Evolutionary conservation across 2,888 invertebrate genomes (phyloP), one percentile per base, ranked within the genome.

Genomic region (Ectemnius continuus): DNA sequence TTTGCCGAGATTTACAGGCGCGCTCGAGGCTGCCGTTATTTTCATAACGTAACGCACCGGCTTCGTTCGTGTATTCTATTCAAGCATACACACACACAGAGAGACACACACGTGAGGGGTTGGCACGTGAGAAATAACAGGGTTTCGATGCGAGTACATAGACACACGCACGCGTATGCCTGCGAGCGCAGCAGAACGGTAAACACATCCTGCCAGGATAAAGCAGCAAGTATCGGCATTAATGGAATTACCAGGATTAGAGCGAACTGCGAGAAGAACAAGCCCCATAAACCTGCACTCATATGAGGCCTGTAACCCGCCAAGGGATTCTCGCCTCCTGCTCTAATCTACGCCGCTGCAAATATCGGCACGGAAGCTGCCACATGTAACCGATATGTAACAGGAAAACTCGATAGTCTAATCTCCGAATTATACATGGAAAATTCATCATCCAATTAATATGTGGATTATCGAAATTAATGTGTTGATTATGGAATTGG

Each of bases 1-100:
- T 87, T 87, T 87, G 85, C 78, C 78, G 74, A 79, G 86, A 86
- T 86, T 85, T 86, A 78, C 80, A 81, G 79, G 80, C 84, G 80
- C 80, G 78, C 71, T 79, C 78, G 72, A 69, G 76, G 73, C 36
- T 8, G 73, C 61, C 78, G 79, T 81, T 87, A 85, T 86, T 87
- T 85, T 85, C 85, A 79, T 82, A 83, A 79, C 78, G 78, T 80
- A 76, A 78, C 78, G 60, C 76, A 73, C 23, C 63, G 18, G 56
- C 57, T 57, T 66, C 69, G 60, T 73, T 8, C 36, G 36, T 36
- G 36, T 36, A 11, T 66, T 23, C 47, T 48, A 64, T 57, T 61
- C 56, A 67, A 57, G 60, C 56, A 26, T 6, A 52, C 13, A 28
- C 46, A 46, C 58, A n/a, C 57, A 4, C 46, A 46, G n/a, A n/a